Evolutionary conservation across 1,140 invertebrate genomes (phyloP).

Genomic region (honey bee (Apis mellifera)): Amel_HAv3.1 CM009934.2:12148501-12149000

Average conservation of each 20-base stretch:
- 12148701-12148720: slow-evolving; percentile 77
- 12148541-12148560: slow-evolving; percentile 22
- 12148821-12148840: slow-evolving; percentile 86
- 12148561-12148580: slow-evolving; percentile 78
- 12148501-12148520: slow-evolving; percentile 87
- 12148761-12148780: slow-evolving; percentile 91
- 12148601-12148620: slow-evolving; percentile 87
- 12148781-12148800: slow-evolving; percentile 90
- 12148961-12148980: slow-evolving; percentile 30
- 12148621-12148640: slow-evolving; percentile 92
- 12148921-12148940: slow-evolving; percentile 9
- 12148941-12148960: slow-evolving; percentile 2
- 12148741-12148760: slow-evolving; percentile 94
- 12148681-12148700: slow-evolving; percentile 82
- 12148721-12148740: slow-evolving; percentile 82
- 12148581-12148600: slow-evolving; percentile 91
- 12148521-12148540: slow-evolving; percentile 26
- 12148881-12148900: slow-evolving; percentile 87
- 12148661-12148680: slow-evolving; percentile 91
- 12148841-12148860: slow-evolving; percentile 86
- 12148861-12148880: slow-evolving; percentile 92
- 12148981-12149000: slow-evolving; percentile 44
- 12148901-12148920: slow-evolving; percentile 6
- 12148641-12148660: slow-evolving; percentile 90
- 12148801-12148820: slow-evolving; percentile 90